A percentile compares a stretch with the other conserved stretches of the same genome.
Conservation (phyloP, 1,140 invertebrate genomes). For the Aphaenogaster ashmeadi region DNA sequence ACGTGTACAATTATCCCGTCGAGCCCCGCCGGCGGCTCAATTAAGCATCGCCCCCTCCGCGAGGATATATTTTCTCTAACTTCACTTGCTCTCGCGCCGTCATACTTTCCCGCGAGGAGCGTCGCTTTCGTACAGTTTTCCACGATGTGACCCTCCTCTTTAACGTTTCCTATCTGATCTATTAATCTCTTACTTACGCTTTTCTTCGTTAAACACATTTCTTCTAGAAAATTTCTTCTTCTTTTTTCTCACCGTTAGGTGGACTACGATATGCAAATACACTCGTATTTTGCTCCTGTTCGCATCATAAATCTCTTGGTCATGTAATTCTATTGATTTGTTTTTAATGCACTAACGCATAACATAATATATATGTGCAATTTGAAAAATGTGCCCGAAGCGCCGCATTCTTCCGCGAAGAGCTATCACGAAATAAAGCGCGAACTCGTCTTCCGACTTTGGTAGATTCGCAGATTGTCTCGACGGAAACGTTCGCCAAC, state of each 20-base stretch:
- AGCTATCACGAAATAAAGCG: slow-evolving; percentile 58
- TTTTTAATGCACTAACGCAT: background rate
- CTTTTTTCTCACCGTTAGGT: background rate
- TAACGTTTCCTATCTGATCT: background rate
- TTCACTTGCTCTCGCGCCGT: slow-evolving; percentile 17
- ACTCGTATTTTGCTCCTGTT: background rate
- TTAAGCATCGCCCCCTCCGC: slow-evolving; percentile 64
- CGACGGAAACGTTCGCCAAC: slow-evolving; percentile 72
- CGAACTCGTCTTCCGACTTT: slow-evolving; percentile 72
- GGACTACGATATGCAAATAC: background rate
- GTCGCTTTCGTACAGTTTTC: slow-evolving; percentile 15
- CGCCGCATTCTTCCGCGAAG: slow-evolving; percentile 1
- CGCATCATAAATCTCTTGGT: background rate
- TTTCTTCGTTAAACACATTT: background rate
- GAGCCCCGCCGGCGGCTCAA: slow-evolving; percentile 65
- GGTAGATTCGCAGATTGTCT: slow-evolving; percentile 75
- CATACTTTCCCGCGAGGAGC: slow-evolving; percentile 38
- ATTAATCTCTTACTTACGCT: slow-evolving; percentile 14
- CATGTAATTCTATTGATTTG: background rate
- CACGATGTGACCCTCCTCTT: background rate
- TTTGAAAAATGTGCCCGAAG: slow-evolving; percentile 27
- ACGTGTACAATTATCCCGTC: slow-evolving; percentile 74
- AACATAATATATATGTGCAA: background rate
- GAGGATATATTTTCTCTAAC: slow-evolving; percentile 61
- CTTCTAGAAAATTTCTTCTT: background rate